These are phyloP conservation scores for Dendrolimus houi DNA, from an alignment of 2,888 invertebrate genomes.

Conservation along the genomic window DNA sequence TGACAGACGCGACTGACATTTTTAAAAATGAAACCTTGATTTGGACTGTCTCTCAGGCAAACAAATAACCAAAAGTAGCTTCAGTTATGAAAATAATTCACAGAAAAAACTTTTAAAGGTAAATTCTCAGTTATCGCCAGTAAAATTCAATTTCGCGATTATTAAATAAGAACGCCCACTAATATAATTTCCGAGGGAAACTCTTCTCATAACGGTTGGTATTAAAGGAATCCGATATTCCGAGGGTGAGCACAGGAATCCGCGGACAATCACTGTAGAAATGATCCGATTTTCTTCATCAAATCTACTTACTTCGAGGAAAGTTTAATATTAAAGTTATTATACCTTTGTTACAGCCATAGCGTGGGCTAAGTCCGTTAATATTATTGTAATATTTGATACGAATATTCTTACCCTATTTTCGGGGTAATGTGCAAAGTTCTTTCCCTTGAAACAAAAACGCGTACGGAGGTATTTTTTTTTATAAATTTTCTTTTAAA, in stretches of 20 bases:
- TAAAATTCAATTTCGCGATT: not conserved
- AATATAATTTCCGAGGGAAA: not conserved
- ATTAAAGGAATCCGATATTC: conserved; percentile 4
- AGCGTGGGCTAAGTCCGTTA: not conserved
- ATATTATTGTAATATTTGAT: not conserved
- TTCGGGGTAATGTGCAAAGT: no score
- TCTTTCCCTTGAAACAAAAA: no score
- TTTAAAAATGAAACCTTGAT: not conserved
- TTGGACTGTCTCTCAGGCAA: not conserved
- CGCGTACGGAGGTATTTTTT: no score
- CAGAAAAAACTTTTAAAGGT: conserved; percentile 7
- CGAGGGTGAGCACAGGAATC: not conserved
- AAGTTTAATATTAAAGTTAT: not conserved
- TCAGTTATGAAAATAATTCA: not conserved
- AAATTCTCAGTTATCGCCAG: not conserved
- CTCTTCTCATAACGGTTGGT: not conserved
- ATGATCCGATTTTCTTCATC: not conserved
- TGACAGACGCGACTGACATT: not conserved
- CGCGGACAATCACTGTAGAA: not conserved
- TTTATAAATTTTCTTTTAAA: no score
- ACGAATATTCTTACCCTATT: no score
- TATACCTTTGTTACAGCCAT: not conserved
- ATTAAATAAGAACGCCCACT: not conserved
- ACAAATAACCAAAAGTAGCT: not conserved
- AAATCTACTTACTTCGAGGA: not conserved